Conservation (phyloP, 2,797 vertebrate species). For the Trachurus trachurus region DNA sequence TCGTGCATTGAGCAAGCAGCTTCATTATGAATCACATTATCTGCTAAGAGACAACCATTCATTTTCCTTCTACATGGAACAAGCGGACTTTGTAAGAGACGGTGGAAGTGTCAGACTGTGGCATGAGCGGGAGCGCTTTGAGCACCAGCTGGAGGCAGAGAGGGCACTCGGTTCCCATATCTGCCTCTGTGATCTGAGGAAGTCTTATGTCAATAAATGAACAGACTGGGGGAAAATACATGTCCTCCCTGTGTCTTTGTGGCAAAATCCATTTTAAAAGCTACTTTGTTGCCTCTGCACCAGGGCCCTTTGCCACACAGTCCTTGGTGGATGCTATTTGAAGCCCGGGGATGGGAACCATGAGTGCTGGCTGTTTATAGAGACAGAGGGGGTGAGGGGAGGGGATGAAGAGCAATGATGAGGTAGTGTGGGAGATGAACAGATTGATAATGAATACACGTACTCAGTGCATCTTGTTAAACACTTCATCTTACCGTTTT, state of each 20-base stretch:
- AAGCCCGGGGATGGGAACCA: conserved; percentile 61
- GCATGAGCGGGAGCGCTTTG: neutral
- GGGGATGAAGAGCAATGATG: conserved; percentile 19
- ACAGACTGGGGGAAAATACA: conserved; percentile 46
- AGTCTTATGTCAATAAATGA: conserved; percentile 53
- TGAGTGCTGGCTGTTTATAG: conserved; percentile 59
- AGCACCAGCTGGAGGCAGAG: conserved; percentile 16
- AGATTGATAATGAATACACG: conserved; percentile 19
- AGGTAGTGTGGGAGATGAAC: neutral
- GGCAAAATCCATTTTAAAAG: conserved; percentile 60
- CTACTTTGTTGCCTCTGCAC: conserved; percentile 48
- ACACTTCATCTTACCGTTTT: neutral
- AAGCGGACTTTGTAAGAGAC: neutral
- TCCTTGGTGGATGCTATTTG: conserved; percentile 70
- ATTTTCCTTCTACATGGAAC: neutral
- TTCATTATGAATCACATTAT: conserved; percentile 21
- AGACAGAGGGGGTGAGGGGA: conserved; percentile 27
- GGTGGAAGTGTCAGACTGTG: neutral
- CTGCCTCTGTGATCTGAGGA: conserved; percentile 19
- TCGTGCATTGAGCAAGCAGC: neutral
- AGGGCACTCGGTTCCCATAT: conserved; percentile 26
- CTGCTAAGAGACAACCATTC: neutral
- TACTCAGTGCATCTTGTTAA: no score
- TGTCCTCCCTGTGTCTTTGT: conserved; percentile 37
- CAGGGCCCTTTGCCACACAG: conserved; percentile 53